phyloP scores from a whole-genome alignment of 2,113 vertebrate genomes.

The Microcebus ravelobensis region DNA sequence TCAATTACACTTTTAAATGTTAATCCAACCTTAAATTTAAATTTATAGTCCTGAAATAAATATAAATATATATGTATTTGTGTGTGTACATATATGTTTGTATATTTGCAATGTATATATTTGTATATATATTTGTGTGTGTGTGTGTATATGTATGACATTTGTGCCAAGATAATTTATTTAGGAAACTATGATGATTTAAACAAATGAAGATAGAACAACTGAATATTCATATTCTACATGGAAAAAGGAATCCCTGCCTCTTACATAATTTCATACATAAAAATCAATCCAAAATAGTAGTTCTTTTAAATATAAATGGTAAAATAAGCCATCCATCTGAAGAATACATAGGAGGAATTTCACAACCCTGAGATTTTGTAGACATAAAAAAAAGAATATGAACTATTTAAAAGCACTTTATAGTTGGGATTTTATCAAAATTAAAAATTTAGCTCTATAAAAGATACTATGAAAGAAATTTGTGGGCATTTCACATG shows the following conservation, averaged over 20 bases:
- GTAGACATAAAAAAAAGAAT: neutral
- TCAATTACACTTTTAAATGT: conserved; percentile 6
- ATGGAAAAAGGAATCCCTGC: neutral
- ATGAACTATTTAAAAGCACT: neutral
- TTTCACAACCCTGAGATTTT: neutral
- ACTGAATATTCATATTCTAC: neutral
- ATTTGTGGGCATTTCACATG: neutral
- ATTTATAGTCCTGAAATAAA: neutral
- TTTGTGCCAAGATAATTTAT: neutral
- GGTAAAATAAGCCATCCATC: neutral
- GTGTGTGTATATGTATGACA: too few species aligned
- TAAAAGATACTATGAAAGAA: neutral
- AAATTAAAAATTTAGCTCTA: neutral
- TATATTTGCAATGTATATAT: too few species aligned
- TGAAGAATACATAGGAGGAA: neutral
- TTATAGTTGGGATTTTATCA: neutral
- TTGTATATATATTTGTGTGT: too few species aligned
- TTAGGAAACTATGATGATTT: neutral
- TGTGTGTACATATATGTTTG: too few species aligned
- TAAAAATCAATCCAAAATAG: neutral
- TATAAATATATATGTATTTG: neutral
- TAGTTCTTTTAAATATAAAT: neutral
- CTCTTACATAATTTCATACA: neutral
- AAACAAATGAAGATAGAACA: neutral
- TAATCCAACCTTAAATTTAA: conserved; percentile 1